Conservation (phyloP, 2,888 invertebrate species). For the Anodontia alba region DNA sequence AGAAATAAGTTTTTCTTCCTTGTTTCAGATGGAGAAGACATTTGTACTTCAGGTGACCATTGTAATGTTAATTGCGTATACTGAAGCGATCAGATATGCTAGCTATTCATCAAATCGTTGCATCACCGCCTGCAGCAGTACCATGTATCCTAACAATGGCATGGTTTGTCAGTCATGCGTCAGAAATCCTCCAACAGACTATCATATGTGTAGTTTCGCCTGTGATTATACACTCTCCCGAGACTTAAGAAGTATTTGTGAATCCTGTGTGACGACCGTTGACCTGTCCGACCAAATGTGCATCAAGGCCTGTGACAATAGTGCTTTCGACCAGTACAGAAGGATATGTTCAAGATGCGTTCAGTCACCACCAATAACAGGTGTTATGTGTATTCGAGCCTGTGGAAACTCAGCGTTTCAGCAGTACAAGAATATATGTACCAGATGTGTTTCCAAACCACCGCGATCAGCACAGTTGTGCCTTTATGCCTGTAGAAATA, state of each 20-base stretch:
- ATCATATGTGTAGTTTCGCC: neutral
- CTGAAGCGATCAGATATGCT: too few species aligned
- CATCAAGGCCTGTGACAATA: neutral
- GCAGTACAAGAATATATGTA: neutral
- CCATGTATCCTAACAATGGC: neutral
- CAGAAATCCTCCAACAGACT: neutral
- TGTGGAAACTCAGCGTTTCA: neutral
- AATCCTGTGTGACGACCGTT: neutral
- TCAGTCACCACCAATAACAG: neutral
- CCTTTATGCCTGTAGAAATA: neutral
- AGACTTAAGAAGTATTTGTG: neutral
- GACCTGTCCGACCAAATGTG: neutral
- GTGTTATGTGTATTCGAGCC: neutral
- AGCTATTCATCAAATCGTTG: neutral
- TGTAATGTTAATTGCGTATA: too few species aligned
- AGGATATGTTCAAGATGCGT: neutral
- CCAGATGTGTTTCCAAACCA: neutral
- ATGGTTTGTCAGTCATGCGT: neutral
- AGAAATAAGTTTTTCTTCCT: too few species aligned
- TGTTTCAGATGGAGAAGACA: too few species aligned
- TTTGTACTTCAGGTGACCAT: too few species aligned
- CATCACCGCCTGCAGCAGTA: neutral
- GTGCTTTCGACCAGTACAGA: neutral
- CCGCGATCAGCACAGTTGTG: neutral
- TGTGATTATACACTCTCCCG: neutral